Percentiles rank a stretch among this genome's conserved stretches.
Conservation (phyloP, 2,113 vertebrate genomes). For the Psophia crepitans region DNA sequence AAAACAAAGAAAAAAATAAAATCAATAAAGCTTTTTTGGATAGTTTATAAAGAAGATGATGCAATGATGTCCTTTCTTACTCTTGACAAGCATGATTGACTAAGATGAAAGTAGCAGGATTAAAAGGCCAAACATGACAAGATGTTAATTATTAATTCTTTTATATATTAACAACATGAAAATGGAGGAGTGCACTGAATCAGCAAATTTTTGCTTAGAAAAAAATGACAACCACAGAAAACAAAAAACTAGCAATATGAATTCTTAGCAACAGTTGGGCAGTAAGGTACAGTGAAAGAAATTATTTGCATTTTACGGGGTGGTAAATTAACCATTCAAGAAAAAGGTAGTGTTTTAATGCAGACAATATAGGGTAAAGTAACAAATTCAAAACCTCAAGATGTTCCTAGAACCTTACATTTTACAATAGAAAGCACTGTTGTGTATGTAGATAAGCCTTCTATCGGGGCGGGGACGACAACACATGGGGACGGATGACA, state of each 20-base stretch:
- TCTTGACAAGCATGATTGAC: background rate
- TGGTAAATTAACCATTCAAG: background rate
- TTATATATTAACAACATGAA: background rate
- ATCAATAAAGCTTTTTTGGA: background rate
- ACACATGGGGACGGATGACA: background rate
- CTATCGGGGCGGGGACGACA: accelerated
- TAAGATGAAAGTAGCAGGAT: background rate
- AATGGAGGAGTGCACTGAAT: background rate
- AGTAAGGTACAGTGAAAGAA: background rate
- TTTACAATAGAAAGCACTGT: background rate
- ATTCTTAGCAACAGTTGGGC: background rate
- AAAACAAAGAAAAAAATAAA: background rate
- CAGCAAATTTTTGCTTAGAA: background rate
- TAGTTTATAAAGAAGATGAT: background rate
- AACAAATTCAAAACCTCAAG: background rate
- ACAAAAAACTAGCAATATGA: background rate
- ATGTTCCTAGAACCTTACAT: background rate
- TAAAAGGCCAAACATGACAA: background rate
- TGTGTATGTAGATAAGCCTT: background rate
- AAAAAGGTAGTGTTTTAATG: background rate
- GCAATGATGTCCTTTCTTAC: background rate
- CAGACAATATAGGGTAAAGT: background rate
- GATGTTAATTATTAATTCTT: background rate
- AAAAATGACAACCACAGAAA: background rate
- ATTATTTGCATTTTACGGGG: background rate